Percentiles rank a stretch among this genome's conserved stretches.
Conservation (phyloP, 2,888 invertebrate species). For the Phrixothrix hirtus region DNA sequence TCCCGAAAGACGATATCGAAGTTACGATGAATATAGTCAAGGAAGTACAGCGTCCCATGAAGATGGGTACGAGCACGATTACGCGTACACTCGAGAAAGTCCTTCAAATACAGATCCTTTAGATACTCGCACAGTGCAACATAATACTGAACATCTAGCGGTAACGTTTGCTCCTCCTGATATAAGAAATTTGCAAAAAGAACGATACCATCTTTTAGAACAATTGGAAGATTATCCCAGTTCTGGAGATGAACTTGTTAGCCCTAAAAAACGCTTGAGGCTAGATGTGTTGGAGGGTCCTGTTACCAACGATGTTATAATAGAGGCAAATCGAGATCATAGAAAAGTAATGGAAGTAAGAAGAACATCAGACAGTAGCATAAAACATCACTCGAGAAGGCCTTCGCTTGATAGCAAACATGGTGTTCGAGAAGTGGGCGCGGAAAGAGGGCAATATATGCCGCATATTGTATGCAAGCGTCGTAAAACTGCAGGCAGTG, state of each 20-base stretch:
- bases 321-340: conserved; percentile 55
- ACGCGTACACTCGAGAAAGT: conserved; percentile 56
- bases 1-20: conserved; percentile 63
- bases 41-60: conserved; percentile 70
- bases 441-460: conserved; percentile 46
- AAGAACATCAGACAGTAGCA: conserved; percentile 58
- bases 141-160: conserved; percentile 43
- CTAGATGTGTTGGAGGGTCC: conserved; percentile 58
- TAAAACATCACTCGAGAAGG: conserved; percentile 55
- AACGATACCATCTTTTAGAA: conserved; percentile 69
- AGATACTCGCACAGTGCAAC: conserved; percentile 55
- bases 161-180: conserved; percentile 59
- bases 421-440: conserved; percentile 40
- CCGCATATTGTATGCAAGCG: conserved; percentile 60
- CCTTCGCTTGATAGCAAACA: conserved; percentile 60
- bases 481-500: conserved; percentile 58
- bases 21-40: conserved; percentile 75
- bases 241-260: conserved; percentile 69
- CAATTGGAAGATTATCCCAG: conserved; percentile 73
- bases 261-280: conserved; percentile 69
- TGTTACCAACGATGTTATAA: conserved; percentile 50
- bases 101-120: conserved; percentile 55
- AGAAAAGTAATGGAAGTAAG: conserved; percentile 59
- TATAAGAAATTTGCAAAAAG: conserved; percentile 71
- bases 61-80: conserved; percentile 58